A percentile compares a stretch with the other conserved stretches of the same genome.
Conservation (phyloP, 2,113 vertebrate species). For the Eira barbara region DNA sequence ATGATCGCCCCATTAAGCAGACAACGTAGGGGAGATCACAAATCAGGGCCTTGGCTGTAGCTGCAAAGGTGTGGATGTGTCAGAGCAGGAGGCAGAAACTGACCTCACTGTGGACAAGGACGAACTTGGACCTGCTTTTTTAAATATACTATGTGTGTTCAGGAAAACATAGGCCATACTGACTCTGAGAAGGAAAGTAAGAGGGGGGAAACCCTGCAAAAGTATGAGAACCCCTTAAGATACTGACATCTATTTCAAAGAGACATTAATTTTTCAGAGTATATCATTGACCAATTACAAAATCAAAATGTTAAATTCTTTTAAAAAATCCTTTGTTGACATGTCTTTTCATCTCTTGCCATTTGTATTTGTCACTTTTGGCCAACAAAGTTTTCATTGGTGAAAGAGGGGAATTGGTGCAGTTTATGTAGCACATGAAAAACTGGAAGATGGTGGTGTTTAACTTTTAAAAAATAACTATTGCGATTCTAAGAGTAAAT, state of each 20-base stretch:
- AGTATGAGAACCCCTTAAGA: not conserved
- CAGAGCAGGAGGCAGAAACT: constrained; percentile 81
- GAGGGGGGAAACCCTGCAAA: not conserved
- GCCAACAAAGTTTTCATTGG: constrained; percentile 18
- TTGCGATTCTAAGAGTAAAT: constrained; percentile 63
- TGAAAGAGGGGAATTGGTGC: not conserved
- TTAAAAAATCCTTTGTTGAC: not conserved
- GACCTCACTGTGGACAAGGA: constrained; percentile 83
- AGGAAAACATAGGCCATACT: constrained; percentile 67
- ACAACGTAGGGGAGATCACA: constrained; percentile 92
- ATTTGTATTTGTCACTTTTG: not conserved
- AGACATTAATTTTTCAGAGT: constrained; percentile 1
- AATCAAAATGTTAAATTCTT: constrained; percentile 28
- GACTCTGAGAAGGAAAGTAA: constrained; percentile 38
- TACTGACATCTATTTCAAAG: constrained; percentile 27
- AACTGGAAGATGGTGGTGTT: constrained; percentile 51
- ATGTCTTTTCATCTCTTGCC: not conserved
- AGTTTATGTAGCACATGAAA: constrained; percentile 6
- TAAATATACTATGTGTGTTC: constrained; percentile 69
- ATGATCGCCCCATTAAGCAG: constrained; percentile 99
- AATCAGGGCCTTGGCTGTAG: constrained; percentile 89
- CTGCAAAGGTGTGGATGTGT: constrained; percentile 82
- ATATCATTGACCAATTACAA: not conserved
- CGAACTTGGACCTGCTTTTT: constrained; percentile 77
- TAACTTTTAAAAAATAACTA: constrained; percentile 70